phyloP scores from a whole-genome alignment of 2,797 vertebrate genomes.

The Heterohyrax brucei region DNA sequence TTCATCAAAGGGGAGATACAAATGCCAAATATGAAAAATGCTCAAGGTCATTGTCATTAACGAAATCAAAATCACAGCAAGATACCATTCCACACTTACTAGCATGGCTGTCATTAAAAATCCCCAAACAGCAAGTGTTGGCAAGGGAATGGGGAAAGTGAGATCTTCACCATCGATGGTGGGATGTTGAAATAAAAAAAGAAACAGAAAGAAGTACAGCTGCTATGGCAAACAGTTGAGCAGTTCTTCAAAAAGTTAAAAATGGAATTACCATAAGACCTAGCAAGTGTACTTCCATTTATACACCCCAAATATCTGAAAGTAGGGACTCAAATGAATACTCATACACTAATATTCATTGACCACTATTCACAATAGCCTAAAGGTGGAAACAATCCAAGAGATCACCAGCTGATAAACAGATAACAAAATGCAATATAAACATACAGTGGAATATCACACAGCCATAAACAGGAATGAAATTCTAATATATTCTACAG shows the following conservation, averaged over 20 bases:
- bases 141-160: no score
- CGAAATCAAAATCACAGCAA: no score
- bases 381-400: background rate
- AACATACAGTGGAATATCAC: background rate
- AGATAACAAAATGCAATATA: no score
- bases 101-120: no score
- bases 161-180: background rate
- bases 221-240: background rate
- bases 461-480: background rate
- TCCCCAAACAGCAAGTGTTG: no score
- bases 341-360: background rate
- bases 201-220: background rate
- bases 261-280: background rate
- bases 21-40: no score
- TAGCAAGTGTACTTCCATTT: background rate
- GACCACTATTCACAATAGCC: background rate
- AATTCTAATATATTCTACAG: no score
- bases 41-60: no score
- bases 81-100: no score
- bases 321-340: background rate
- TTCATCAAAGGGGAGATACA: no score
- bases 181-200: background rate
- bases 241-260: background rate
- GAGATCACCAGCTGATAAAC: no score
- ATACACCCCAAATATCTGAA: background rate